Conservation (phyloP, 2,888 invertebrate genomes). For the Pseudococcus viburni region DNA sequence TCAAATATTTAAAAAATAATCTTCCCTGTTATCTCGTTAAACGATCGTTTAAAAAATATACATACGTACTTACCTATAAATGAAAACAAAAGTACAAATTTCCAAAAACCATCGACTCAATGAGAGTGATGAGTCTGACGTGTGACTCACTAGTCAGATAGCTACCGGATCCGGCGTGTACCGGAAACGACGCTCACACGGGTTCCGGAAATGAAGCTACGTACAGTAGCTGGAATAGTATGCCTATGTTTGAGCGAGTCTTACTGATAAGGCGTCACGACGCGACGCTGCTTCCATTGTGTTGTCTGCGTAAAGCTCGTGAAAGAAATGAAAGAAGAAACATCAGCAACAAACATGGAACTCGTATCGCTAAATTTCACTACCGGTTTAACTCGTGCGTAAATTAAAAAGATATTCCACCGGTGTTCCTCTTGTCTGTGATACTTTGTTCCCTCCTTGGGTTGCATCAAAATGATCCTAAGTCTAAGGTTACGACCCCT, state of each 20-base stretch:
- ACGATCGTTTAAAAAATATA: no score
- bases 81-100: background rate
- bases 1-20: no score
- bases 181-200: background rate
- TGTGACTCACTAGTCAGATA: no score
- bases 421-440: background rate
- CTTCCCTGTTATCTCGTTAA: no score
- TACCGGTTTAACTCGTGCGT: conserved; percentile 39
- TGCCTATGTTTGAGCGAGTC: background rate
- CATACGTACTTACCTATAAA: no score
- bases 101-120: background rate
- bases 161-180: background rate
- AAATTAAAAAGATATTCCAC: background rate
- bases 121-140: background rate
- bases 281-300: background rate
- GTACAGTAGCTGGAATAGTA: background rate
- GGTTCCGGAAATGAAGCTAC: background rate
- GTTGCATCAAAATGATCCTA: background rate
- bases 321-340: conserved; percentile 19
- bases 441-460: background rate
- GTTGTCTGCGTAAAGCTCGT: conserved; percentile 12
- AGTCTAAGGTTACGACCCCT: background rate
- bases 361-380: conserved; percentile 37
- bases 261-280: background rate
- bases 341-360: background rate